Conservation (phyloP, 2,888 invertebrate species). For the Teleogryllus oceanicus region DNA sequence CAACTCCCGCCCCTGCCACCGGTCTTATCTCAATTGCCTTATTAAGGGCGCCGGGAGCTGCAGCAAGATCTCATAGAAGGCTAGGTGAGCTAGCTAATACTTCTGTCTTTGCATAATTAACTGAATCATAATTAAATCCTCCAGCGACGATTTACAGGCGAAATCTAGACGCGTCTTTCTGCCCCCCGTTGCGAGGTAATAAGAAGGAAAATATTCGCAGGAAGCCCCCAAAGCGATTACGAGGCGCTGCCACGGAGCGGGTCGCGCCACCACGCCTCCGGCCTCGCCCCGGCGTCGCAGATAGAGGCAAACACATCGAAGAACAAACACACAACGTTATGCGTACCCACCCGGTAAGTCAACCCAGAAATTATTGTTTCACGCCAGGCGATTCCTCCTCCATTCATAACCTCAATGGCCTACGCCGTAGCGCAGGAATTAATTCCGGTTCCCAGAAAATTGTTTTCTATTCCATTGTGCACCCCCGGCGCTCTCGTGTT, state of each 20-base stretch:
- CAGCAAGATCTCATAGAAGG: background rate
- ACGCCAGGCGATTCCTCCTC: background rate
- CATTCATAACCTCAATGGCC: slow-evolving; percentile 9
- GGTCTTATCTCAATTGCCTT: background rate
- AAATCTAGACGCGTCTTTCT: background rate
- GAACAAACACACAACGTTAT: slow-evolving; percentile 1
- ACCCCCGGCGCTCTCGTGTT: background rate
- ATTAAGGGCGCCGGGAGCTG: background rate
- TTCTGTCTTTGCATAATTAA: slow-evolving; percentile 18
- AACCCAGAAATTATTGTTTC: slow-evolving; percentile 2
- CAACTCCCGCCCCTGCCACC: too few species aligned
- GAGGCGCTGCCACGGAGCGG: too few species aligned
- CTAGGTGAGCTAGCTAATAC: slow-evolving; percentile 18
- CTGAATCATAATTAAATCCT: slow-evolving; percentile 9
- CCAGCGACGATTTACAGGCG: background rate
- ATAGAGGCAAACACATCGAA: slow-evolving; percentile 7
- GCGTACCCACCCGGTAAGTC: slow-evolving; percentile 7
- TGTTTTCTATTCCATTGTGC: slow-evolving; percentile 18
- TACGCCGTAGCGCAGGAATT: background rate
- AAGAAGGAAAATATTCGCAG: slow-evolving; percentile 1
- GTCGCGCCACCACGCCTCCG: background rate
- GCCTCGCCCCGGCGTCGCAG: background rate
- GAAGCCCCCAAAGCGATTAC: background rate
- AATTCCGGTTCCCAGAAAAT: background rate
- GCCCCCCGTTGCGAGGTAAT: background rate